Percentiles rank a stretch among this genome's conserved stretches.
phyloP scores from a whole-genome alignment of 1,140 invertebrate species.

The Pseudomyrmex sp. region DNA sequence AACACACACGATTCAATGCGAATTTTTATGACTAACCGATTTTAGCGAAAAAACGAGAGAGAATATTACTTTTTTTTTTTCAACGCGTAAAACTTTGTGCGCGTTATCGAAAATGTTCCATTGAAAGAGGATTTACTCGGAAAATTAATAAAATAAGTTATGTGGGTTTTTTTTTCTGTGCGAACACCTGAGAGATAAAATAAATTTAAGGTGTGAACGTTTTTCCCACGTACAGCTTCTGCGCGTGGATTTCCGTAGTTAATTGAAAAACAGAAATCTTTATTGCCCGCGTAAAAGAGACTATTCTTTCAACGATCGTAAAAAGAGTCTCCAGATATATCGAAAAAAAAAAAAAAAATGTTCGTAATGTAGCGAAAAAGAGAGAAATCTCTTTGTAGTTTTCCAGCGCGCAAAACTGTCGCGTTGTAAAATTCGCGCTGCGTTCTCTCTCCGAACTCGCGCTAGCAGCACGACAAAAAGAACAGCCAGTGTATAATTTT shows the following conservation, averaged over 20 bases:
- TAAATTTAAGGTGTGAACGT: background rate
- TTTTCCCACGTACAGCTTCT: background rate
- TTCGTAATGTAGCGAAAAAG: background rate
- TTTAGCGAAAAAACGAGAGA: background rate
- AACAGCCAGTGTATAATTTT: conserved; percentile 24
- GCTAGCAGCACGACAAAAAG: conserved; percentile 20
- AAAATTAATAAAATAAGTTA: background rate
- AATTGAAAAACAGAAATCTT: conserved; percentile 4
- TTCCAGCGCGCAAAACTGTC: conserved; percentile 3
- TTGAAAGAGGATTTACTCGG: background rate
- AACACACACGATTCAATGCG: background rate
- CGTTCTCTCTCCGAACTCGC: conserved; percentile 43
- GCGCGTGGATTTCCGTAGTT: background rate
- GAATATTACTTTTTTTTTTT: background rate
- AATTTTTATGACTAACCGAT: background rate
- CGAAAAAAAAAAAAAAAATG: background rate
- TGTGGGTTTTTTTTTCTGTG: no score
- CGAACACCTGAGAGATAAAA: background rate
- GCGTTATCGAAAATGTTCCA: background rate
- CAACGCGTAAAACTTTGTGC: background rate
- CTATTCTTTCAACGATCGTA: background rate
- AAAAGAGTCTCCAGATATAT: conserved; percentile 6
- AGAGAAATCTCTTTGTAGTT: background rate
- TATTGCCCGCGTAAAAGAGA: background rate
- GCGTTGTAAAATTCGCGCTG: conserved; percentile 51